phyloP scores from a whole-genome alignment of 2,888 invertebrate species.

The Limnephilus rhombicus region DNA sequence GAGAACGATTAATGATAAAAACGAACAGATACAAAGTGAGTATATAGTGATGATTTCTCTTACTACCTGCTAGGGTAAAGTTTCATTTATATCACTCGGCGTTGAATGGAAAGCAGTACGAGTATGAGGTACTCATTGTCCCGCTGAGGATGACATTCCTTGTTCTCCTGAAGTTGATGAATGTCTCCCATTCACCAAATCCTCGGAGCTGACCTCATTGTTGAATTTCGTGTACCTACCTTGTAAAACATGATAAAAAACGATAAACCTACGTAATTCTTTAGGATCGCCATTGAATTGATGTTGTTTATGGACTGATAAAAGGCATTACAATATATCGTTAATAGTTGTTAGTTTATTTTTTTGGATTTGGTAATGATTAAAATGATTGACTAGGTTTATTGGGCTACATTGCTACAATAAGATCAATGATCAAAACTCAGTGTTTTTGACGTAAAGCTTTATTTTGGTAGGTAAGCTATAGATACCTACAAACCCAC shows the following conservation, averaged over 20 bases:
- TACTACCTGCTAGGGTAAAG: neutral
- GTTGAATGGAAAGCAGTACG: neutral
- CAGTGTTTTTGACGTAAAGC: neutral
- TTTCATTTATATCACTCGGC: neutral
- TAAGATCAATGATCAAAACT: neutral
- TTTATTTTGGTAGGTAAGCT: neutral
- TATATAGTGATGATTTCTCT: too few relatives aligned
- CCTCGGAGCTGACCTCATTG: constrained; percentile 7
- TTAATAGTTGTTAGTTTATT: neutral
- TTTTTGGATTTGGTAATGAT: neutral
- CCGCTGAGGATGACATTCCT: neutral
- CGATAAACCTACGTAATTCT: neutral
- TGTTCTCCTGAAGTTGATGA: constrained; percentile 5
- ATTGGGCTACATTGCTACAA: neutral
- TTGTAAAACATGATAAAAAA: constrained; percentile 10
- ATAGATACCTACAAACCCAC: too few relatives aligned
- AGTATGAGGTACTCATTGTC: neutral
- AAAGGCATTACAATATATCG: neutral
- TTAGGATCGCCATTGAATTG: neutral
- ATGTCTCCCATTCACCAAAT: constrained; percentile 3
- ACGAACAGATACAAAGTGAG: too few relatives aligned
- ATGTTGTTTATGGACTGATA: neutral
- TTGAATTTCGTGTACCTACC: neutral
- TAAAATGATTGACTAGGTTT: neutral
- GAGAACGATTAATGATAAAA: too few relatives aligned